These are phyloP conservation scores for Apoda limacodes DNA, from an alignment of 2,888 invertebrate species.

Conservation along the genomic window DNA sequence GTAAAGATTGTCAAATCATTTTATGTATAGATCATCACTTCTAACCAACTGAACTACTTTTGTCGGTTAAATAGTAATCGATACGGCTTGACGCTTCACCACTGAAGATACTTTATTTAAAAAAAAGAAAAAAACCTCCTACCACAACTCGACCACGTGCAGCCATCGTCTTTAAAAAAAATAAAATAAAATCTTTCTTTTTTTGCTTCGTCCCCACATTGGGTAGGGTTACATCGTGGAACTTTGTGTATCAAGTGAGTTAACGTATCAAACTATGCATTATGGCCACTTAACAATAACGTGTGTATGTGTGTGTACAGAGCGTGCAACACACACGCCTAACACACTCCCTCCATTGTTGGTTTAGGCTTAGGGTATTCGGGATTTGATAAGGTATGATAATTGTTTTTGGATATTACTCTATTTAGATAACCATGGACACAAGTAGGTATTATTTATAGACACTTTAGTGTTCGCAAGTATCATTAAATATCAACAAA, in stretches of 20 bases:
- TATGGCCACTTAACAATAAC: no score
- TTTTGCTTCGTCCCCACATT: constrained; percentile 47
- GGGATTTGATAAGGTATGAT: no score
- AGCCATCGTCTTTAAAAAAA: constrained; percentile 45
- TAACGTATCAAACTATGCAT: no score
- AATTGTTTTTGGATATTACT: no score
- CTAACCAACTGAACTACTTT: no score
- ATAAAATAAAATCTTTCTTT: constrained; percentile 43
- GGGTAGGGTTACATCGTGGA: constrained; percentile 60
- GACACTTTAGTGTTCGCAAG: no score
- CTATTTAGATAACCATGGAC: no score
- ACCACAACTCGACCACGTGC: constrained; percentile 67
- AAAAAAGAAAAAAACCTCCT: constrained; percentile 44
- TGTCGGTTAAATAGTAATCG: no score
- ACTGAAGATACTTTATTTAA: constrained; percentile 52
- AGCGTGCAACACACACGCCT: constrained; percentile 40
- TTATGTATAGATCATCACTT: no score
- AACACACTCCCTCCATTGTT: constrained; percentile 19
- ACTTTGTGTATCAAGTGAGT: constrained; percentile 46
- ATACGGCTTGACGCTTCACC: constrained; percentile 32
- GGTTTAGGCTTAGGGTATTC: constrained; percentile 12
- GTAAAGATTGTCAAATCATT: no score
- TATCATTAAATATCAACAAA: no score
- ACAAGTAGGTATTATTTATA: no score
- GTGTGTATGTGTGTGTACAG: constrained; percentile 27